Conservation (phyloP, 2,888 invertebrate genomes). For the Cylindroiulus punctatus region DNA sequence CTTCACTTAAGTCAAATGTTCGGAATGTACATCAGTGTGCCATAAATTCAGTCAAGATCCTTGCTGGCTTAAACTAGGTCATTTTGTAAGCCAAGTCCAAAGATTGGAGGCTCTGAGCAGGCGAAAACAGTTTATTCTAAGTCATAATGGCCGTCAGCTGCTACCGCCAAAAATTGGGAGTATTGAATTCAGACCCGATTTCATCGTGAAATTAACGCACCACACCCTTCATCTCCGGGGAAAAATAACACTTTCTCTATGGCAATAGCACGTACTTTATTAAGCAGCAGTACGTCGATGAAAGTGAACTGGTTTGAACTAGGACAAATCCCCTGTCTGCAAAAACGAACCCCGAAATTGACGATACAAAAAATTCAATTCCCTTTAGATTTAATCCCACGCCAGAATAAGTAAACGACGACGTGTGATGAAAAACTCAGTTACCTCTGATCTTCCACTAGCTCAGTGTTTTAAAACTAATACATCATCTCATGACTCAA, state of each 20-base stretch:
- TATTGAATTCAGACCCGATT: neutral
- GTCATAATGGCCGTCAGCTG: neutral
- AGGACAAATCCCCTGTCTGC: neutral
- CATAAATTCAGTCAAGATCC: constrained; percentile 14
- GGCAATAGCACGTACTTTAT: neutral
- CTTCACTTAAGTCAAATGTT: neutral
- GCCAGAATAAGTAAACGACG: too few relatives aligned
- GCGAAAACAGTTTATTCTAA: neutral
- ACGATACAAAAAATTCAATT: neutral
- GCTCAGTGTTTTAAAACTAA: too few relatives aligned
- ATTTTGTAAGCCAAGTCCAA: constrained; percentile 14
- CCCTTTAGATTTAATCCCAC: too few relatives aligned
- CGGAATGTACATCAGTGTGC: neutral
- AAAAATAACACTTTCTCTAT: neutral
- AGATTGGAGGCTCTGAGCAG: too few relatives aligned
- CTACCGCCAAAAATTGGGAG: constrained; percentile 26
- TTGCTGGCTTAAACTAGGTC: neutral
- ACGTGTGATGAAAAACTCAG: too few relatives aligned
- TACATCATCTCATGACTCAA: too few relatives aligned
- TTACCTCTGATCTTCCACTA: too few relatives aligned
- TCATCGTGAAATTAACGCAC: neutral
- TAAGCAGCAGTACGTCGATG: neutral
- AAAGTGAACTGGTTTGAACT: neutral
- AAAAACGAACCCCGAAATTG: neutral
- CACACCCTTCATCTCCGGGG: neutral